Base-by-base conservation (phyloP, 1,140 invertebrate genomes). In the Orussus abietinus region DNA sequence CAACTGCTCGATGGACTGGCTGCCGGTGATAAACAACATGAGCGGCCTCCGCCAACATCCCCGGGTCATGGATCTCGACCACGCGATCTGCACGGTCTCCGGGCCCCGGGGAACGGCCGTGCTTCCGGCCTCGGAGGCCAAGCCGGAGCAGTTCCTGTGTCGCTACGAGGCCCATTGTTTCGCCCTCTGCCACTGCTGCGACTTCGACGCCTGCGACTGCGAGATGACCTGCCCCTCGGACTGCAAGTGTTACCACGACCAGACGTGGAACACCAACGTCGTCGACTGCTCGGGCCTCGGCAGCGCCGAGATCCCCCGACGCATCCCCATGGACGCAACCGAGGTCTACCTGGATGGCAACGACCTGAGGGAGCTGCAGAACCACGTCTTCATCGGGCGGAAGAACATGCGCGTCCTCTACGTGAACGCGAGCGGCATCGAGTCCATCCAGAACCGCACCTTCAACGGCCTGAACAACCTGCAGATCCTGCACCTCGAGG, bases 191-290 rank as follows among this genome's bases (percentile, higher is more conserved):
- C 89, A 92, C 55, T 96, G 92, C 70, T 95, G 92, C 62, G 91
- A 95, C 55, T 94, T 92, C 63, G 90, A 94, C 63, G 90, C 90
- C 32, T 96, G 92, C 68, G 92, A 95, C 68, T 95, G 92, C 70
- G 89, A 93, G 72, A 94, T 94, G 90, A 92, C 86, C 3, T 96
- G 91, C 58, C 92, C 92, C 2, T 80, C 81, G 46, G 90, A 92
- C 59, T 96, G 91, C 72, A 86, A 86, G 43, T 96, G 91, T 62
- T 94, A 92, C 67, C 86, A 92, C 71, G 90, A 94, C 58, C 86
- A 90, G 63, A 86, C 90, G 10, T 94, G 91, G 90, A 88, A 86
- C 45, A 89, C 87, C 18, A 94, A 95, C 65, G 88, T 93, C 4
- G 90, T 94, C 3, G 90, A 94, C 59, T 95, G 91, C 69, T 90